Percentiles rank a stretch among this genome's conserved stretches.
Conservation (phyloP, 2,113 vertebrate genomes). For the Hassar affinis region DNA sequence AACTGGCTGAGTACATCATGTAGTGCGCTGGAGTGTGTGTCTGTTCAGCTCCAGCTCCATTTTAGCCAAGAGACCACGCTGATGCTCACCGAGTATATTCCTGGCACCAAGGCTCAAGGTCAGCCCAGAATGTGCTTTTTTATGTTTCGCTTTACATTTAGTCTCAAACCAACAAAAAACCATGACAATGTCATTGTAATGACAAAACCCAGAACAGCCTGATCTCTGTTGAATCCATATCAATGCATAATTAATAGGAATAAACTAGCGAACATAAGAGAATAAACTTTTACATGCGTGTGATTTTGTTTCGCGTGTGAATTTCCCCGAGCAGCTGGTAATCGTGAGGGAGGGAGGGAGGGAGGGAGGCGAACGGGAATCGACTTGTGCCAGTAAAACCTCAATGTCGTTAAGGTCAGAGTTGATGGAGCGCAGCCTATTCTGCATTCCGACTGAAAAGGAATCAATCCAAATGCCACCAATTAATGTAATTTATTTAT, state of each 20-base stretch:
- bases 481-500: constrained; percentile 36
- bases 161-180: background rate
- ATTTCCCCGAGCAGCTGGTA: background rate
- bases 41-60: background rate
- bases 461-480: constrained; percentile 23
- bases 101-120: background rate
- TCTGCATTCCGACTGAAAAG: constrained; percentile 13
- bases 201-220: too few relatives aligned
- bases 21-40: background rate
- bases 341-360: background rate
- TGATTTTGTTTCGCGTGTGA: background rate
- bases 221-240: background rate
- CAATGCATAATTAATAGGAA: too few relatives aligned
- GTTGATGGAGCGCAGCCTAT: background rate
- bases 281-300: background rate
- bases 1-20: background rate
- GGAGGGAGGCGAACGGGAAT: background rate
- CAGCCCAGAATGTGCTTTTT: background rate
- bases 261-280: too few relatives aligned
- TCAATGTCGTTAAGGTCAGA: constrained; percentile 19
- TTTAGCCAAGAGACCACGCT: background rate
- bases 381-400: background rate
- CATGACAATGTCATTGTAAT: background rate
- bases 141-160: background rate
- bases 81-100: background rate